phyloP scores from a whole-genome alignment of 2,888 invertebrate species.

The Seira musarum region DNA sequence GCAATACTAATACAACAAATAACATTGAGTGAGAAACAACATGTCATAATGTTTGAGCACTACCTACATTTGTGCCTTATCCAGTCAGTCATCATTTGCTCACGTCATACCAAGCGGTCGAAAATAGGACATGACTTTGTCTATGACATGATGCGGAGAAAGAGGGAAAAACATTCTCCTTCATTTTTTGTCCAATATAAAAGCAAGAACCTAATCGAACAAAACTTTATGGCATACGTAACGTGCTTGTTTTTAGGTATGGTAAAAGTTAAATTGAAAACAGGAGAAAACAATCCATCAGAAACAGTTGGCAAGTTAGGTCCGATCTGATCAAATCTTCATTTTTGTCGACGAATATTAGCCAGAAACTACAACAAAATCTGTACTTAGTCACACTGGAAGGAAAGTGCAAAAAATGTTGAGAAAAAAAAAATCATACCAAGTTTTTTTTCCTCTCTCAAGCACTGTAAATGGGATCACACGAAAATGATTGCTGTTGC shows the following conservation, averaged over 20 bases:
- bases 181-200: too few species aligned
- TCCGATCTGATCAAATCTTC: constrained; percentile 59
- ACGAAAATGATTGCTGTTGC: constrained; percentile 38
- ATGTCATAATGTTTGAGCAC: neutral
- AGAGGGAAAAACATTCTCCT: constrained; percentile 14
- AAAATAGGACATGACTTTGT: too few species aligned
- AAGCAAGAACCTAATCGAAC: constrained; percentile 28
- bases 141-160: neutral
- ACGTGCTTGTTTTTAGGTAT: constrained; percentile 1
- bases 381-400: constrained; percentile 16
- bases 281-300: constrained; percentile 51
- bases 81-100: neutral
- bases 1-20: constrained; percentile 35
- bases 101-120: too few species aligned
- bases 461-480: constrained; percentile 24
- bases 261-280: constrained; percentile 7
- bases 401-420: neutral
- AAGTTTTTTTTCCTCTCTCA: constrained; percentile 24
- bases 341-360: constrained; percentile 57
- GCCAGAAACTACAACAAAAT: constrained; percentile 37
- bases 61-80: neutral
- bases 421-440: constrained; percentile 27
- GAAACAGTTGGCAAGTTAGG: constrained; percentile 50
- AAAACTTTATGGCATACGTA: neutral
- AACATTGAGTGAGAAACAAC: neutral